Percentiles rank a stretch among this genome's conserved stretches.
These are phyloP conservation scores for Notothenia rossii DNA, from an alignment of 2,113 vertebrate genomes.

Conservation along the genomic window DNA sequence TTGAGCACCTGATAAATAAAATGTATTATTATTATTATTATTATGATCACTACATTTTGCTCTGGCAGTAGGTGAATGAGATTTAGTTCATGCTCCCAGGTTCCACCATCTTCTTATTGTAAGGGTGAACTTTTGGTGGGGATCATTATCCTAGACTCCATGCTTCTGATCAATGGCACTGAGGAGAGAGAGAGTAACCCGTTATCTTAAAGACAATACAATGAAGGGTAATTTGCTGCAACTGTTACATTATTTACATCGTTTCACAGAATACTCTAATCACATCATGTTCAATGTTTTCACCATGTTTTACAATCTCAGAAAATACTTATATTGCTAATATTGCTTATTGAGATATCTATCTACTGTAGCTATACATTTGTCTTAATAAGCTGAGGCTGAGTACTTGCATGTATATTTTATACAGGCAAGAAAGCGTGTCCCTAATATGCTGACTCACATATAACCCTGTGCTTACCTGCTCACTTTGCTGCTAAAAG, in stretches of 20 bases:
- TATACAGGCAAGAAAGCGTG: neutral
- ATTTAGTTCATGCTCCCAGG: neutral
- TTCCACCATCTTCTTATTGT: slow-evolving; percentile 78
- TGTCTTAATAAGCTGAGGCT: neutral
- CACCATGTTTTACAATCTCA: neutral
- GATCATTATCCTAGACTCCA: slow-evolving; percentile 98
- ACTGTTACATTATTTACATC: neutral
- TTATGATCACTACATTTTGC: neutral
- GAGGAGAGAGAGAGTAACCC: slow-evolving; percentile 45
- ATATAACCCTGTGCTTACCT: neutral
- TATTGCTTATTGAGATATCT: neutral
- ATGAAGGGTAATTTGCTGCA: neutral
- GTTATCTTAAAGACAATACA: neutral
- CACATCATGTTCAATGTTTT: neutral
- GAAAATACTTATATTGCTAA: neutral
- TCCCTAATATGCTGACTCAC: neutral
- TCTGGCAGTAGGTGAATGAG: neutral
- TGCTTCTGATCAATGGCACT: slow-evolving; percentile 94
- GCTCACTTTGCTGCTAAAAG: neutral
- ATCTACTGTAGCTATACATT: neutral
- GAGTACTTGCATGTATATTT: too few relatives aligned
- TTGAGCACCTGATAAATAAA: too few relatives aligned
- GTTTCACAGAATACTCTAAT: too few relatives aligned
- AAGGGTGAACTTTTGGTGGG: slow-evolving; percentile 92
- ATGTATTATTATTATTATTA: too few relatives aligned